phyloP scores from a whole-genome alignment of 2,888 invertebrate species.

The Orchesella flavescens region DNA sequence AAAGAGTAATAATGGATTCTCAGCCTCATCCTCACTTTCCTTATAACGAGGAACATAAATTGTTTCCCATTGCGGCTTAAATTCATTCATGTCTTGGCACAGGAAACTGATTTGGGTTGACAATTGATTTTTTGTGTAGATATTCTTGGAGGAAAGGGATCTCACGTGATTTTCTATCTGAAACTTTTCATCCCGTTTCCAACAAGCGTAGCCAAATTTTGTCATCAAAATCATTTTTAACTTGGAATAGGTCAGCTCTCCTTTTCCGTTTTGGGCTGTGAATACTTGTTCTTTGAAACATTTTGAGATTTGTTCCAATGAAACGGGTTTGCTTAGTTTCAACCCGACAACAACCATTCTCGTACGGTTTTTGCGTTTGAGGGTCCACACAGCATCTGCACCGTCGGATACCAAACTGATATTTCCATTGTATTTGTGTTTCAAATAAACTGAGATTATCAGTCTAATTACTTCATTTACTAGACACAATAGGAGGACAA shows the following conservation, averaged over 20 bases:
- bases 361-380: not conserved
- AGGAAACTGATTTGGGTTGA: not conserved
- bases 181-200: not conserved
- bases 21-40: not conserved
- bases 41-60: not conserved
- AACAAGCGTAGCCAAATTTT: conserved; percentile 16
- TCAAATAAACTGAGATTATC: not conserved
- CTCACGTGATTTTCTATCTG: not conserved
- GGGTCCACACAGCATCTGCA: not conserved
- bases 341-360: not conserved
- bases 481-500: not conserved
- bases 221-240: not conserved
- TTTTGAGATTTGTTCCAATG: too few species aligned
- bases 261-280: too few species aligned
- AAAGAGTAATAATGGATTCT: not conserved
- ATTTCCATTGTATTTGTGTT: not conserved
- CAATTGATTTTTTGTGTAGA: not conserved
- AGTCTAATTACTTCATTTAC: not conserved
- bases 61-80: not conserved
- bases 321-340: not conserved
- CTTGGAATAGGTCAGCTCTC: not conserved
- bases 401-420: not conserved
- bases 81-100: not conserved
- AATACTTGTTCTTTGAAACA: not conserved
- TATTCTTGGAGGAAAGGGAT: not conserved